Base-by-base conservation (phyloP, 2,797 vertebrate genomes). In the Perodicticus potto region DNA sequence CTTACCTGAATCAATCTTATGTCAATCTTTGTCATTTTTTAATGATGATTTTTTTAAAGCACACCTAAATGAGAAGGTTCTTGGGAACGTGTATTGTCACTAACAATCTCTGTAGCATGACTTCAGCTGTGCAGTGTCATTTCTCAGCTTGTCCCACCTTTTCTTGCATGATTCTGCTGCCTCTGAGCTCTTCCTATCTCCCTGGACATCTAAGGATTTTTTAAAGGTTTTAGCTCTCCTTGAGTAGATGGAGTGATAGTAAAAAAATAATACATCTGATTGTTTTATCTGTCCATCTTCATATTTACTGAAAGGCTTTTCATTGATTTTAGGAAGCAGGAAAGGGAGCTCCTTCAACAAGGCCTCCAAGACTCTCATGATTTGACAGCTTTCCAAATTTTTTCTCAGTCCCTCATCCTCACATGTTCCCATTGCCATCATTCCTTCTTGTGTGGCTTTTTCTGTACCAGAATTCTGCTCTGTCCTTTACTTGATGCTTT, bases 391-490 rank as follows among this genome's bases (percentile, higher is more conserved):
- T n/a, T 88, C 61, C 76, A 72, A 11, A 29, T 55, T 27, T 12
- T 7, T 73, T 37, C 55, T 20, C 23, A 19, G 5, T 2, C 12
- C 19, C 27, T 53, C 9, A 16, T 32, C 25, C 8, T 77, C 37
- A 9, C 7, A 0, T 1, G 43, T 22, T 27, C 29, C 37, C 8
- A 23, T 7, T 73, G 19, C 22, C 45, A 1, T 4, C 3, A 3
- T 40, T 70, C 9, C 65, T 45, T 45, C 27, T 16, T 11, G 0
- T n/a, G 1, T 14, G 53, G 25, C 45, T 89, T 82, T 73, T 57
- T 78, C 40, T 73, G 16, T 69, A 7, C 85, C 80, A 20, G 3
- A 57, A 29, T 92, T 37, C 76, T 73, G 20, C 5, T 4, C 2
- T 3, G 1, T 45, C 74, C 78, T 72, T 49, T 23, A 65, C 65